phyloP scores from a whole-genome alignment of 2,113 vertebrate genomes.

The Nesogale talazaci region DNA sequence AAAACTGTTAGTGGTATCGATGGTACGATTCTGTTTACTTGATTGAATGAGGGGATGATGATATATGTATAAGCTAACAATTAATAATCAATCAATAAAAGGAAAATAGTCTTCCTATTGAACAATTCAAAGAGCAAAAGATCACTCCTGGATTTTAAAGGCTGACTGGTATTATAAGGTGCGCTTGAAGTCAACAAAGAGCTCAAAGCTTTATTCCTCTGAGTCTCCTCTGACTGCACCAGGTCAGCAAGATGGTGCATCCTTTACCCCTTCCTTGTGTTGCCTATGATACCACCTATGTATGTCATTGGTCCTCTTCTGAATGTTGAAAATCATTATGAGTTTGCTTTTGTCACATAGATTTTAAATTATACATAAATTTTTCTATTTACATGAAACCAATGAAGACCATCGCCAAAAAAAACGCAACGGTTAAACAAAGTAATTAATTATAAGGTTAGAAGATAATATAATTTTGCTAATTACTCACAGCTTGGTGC shows the following conservation, averaged over 20 bases:
- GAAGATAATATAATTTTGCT: constrained; percentile 85
- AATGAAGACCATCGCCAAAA: constrained; percentile 61
- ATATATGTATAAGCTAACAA: too few relatives aligned
- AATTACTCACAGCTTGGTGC: constrained; percentile 86
- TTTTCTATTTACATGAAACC: constrained; percentile 50
- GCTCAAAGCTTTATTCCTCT: background rate
- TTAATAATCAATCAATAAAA: background rate
- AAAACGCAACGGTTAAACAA: constrained; percentile 64
- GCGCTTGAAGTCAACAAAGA: background rate
- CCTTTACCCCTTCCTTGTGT: background rate
- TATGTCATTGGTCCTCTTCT: background rate
- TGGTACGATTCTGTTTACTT: too few relatives aligned
- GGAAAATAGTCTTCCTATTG: background rate
- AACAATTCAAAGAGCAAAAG: constrained; percentile 30
- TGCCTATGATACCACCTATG: background rate
- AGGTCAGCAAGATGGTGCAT: background rate
- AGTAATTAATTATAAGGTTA: constrained; percentile 83
- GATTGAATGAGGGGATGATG: too few relatives aligned
- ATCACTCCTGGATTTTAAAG: background rate
- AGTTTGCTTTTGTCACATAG: constrained; percentile 56
- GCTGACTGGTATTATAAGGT: background rate
- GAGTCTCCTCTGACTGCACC: background rate
- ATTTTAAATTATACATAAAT: constrained; percentile 58
- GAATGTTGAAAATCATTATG: constrained; percentile 27
- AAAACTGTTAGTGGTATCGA: too few relatives aligned